Evolutionary conservation across 2,113 vertebrate genomes (phyloP), one percentile per base, ranked within the genome.

Genomic region (Nyctereutes procyonoides): DNA sequence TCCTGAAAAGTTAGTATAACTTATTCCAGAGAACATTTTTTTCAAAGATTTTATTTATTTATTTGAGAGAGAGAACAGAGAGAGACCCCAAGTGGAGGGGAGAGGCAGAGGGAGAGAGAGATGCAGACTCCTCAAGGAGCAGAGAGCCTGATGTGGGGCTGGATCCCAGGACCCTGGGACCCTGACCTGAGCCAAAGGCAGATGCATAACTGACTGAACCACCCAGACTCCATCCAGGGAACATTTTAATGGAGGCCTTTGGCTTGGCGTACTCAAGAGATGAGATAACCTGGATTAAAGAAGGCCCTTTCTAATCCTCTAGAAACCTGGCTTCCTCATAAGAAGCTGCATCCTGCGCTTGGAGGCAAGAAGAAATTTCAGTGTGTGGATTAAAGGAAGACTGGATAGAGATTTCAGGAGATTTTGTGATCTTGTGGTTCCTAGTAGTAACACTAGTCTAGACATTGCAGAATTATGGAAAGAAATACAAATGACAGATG

Each of bases 391-490:
- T 79, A 95, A 48, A 65, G 30, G 80, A 83, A 90, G 58, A 67
- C 5, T 48, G 17, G 12, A 24, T 5, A 43, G 13, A 83, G 43
- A 92, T 16, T 51, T 51, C 32, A 84, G 26, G 69, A 77, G 73
- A 74, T 43, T 43, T 32, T 67, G 30, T 76, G 94, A 74, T 65
- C 48, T 79, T 92, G 19, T 82, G 56, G 4, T 56, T 86, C 56
- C 67, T 83, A 60, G 26, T 83, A 60, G 80, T 56, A 63, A 11
- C 15, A 24, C 10, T 69, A 28, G 43, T 84, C 56, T 77, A 94
- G 88, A 97, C 53, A 88, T 5, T 88, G n/a, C 12, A 92, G 55
- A 92, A 84, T 87, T 80, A 63, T 32, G 80, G 51, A 48, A 93
- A 67, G 73, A 81, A 93, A 81, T 58, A 20, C 13, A 88, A 93